These are phyloP conservation scores for Clarias batrachus DNA, from an alignment of 2,113 vertebrate genomes.

Conservation along the genomic window DNA sequence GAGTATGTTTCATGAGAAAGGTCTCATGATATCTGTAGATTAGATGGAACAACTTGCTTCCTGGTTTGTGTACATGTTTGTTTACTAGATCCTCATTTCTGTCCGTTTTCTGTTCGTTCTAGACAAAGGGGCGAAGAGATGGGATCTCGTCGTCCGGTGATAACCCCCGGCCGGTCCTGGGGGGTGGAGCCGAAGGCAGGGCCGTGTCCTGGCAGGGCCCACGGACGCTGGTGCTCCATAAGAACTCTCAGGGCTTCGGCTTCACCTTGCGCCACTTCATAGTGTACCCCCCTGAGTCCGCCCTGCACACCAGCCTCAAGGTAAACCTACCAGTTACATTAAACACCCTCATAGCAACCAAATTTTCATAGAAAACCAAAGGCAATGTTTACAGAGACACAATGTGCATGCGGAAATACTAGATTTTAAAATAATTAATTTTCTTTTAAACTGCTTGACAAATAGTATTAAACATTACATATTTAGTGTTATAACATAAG, in stretches of 20 bases:
- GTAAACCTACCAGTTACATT: slow-evolving; percentile 63
- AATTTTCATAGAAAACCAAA: slow-evolving; percentile 12
- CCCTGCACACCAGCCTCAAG: slow-evolving; percentile 81
- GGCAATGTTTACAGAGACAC: neutral
- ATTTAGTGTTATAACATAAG: neutral
- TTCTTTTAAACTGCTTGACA: neutral
- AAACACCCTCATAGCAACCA: slow-evolving; percentile 2
- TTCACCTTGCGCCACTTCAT: slow-evolving; percentile 98
- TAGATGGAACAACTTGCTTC: neutral
- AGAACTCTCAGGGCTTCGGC: slow-evolving; percentile 89
- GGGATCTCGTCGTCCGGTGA: slow-evolving; percentile 76
- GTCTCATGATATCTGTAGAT: neutral
- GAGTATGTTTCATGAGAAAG: neutral
- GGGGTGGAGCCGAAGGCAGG: slow-evolving; percentile 73
- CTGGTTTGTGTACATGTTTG: neutral
- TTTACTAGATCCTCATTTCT: slow-evolving; percentile 11
- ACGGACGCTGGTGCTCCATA: slow-evolving; percentile 83
- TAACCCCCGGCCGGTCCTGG: slow-evolving; percentile 76
- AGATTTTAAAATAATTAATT: neutral
- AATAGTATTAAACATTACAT: neutral
- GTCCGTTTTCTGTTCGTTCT: slow-evolving; percentile 44
- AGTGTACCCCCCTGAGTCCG: slow-evolving; percentile 92
- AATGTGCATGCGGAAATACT: neutral
- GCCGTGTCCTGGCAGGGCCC: slow-evolving; percentile 83
- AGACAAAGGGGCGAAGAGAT: slow-evolving; percentile 84